phyloP scores from a whole-genome alignment of 1,140 invertebrate genomes.

The Temnothorax curvispinosus region DNA sequence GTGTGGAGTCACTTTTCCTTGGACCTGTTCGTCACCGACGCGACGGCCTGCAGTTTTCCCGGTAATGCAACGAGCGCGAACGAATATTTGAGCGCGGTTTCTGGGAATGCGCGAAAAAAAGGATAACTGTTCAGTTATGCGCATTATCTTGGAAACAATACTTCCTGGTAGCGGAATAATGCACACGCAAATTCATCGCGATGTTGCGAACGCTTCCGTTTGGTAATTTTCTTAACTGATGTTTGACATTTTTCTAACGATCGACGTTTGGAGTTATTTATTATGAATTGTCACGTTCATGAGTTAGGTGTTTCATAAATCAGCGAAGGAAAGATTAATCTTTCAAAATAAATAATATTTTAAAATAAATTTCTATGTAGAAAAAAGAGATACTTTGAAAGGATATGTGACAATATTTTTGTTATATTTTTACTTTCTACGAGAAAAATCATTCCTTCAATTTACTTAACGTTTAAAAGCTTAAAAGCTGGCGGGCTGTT shows the following conservation, averaged over 20 bases:
- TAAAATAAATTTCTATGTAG: neutral
- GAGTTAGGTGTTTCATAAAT: neutral
- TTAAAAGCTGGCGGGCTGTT: neutral
- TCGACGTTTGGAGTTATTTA: neutral
- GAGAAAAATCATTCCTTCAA: neutral
- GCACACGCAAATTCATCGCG: neutral
- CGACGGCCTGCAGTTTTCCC: neutral
- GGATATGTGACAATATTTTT: neutral
- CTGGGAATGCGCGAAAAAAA: conserved; percentile 44
- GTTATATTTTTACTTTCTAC: neutral
- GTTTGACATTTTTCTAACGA: neutral
- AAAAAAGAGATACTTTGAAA: neutral
- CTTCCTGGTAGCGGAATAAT: conserved; percentile 67
- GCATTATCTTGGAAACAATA: conserved; percentile 15
- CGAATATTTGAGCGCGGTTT: conserved; percentile 39
- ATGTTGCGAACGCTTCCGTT: neutral
- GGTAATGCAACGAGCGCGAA: neutral
- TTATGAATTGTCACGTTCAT: too few species aligned
- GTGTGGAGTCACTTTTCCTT: conserved; percentile 3
- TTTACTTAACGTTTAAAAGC: neutral
- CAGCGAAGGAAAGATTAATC: neutral
- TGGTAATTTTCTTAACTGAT: neutral
- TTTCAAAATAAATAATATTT: neutral
- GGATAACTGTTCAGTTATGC: conserved; percentile 14
- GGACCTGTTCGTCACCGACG: neutral